Evolutionary conservation across 1,140 invertebrate species (phyloP), one percentile per base, ranked within the genome.

Genomic region (Phymorhynchus buccinoides): DNA sequence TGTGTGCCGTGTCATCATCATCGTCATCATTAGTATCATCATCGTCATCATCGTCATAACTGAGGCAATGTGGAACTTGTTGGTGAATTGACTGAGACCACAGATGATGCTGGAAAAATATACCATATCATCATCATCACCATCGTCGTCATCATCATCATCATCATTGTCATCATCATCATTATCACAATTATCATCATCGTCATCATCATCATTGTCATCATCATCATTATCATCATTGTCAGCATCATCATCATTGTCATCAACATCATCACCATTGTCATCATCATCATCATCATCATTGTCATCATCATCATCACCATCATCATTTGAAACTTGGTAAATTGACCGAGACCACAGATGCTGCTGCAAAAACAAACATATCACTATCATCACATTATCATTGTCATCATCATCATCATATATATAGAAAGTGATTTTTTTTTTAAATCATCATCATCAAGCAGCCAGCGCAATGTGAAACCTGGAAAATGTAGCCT

Each of bases 61-160:
- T n/a, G n/a, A n/a, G n/a, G n/a, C n/a, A n/a, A n/a, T n/a, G n/a
- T 96, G 96, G 87, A 22, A 14, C 92, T 97, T 97, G 0, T 96
- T 97, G 0, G 98, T 97, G 91, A 97, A 98, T 85, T 98, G 97
- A 37, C 98, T 99, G 30, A 99, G 93, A 0, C 99, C 99, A 91
- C 98, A 98, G 88, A 99, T 97, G 37, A 97, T 97, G 87, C 93
- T 94, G 88, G 37, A 3, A 42, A 6, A 42, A 78, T 62, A 16
- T 27, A 62, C 22, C 56, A 14, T 37, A 27, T 77, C 32, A 22
- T 37, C 35, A 37, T 37, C 18, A 77, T 37, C 18, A 37, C 32
- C 35, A 22, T 22, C 35, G 35, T 77, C 35, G 35, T 77, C 35
- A 27, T 37, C 32, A 37, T 16, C 35, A 37, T 27, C 32, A 37